Base-by-base conservation (phyloP, 2,113 vertebrate species). In the Rhinoderma darwinii region DNA sequence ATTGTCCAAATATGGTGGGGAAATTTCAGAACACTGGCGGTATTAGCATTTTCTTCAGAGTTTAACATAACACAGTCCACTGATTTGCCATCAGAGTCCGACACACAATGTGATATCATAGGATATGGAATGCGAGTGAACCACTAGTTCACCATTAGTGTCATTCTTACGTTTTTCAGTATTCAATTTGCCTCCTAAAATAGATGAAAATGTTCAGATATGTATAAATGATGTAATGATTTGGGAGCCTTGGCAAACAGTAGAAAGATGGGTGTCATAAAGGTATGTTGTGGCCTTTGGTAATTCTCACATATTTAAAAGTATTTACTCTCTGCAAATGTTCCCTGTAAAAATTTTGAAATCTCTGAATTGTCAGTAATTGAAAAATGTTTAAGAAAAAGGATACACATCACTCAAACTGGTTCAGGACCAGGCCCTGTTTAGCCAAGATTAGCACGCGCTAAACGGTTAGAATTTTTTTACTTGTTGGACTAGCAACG, bases 1-100 rank as follows among this genome's bases (percentile, higher is more conserved):
- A 94, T 90, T 94, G 88, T 91, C 94, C 93, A 94, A 94, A 95
- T 94, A 94, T 91, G 94, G 94, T 92, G 91, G 93, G 92, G 93
- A 94, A n/a, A 95, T 94, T 93, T 90, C 90, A 91, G 93, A 93
- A 93, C 91, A 90, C 84, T 77, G 84, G 88, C 91, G 91, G 94
- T 92, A 93, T 92, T 92, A 93, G 89, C 92, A 89, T 93, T 94
- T 90, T 90, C 90, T 93, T 91, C 90, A 89, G 89, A 91, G 89
- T 91, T 92, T 93, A 93, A 94, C 92, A 93, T 91, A 93, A 93
- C 44, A 84, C 91, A 94, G 92, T 75, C 89, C 91, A 78, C 80
- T 92, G 90, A 84, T 91, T 91, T 93, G 92, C 93, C 92, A 92
- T 90, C 76, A 89, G 89, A 91, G 92, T 56, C 73, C 91, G 90